Evolutionary conservation across 1,140 invertebrate genomes (phyloP), one percentile per base, ranked within the genome.

Genomic region (Saccostrea echinata): DNA sequence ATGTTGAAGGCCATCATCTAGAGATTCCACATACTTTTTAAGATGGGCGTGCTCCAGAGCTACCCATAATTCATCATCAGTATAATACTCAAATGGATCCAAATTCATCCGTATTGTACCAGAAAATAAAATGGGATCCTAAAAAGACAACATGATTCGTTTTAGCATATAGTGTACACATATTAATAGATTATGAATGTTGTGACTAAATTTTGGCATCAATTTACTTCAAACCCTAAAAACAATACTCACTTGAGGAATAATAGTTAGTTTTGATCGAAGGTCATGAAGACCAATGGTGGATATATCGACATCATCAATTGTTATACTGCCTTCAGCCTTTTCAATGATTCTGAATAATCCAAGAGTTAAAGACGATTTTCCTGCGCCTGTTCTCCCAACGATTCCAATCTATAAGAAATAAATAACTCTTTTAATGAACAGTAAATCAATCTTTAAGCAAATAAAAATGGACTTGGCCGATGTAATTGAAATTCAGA

Each of bases 261-360:
- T 57, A 21, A 57, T 21, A 16, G 55, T 57, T 3, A 57, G 55
- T 57, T 57, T 57, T 57, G 55, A 57, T 21, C 55, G 68, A 30
- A 99, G 94, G 90, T 97, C 97, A 94, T 99, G 98, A 11, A 99
- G 96, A 35, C 98, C 98, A 90, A 99, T 95, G 11, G 96, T 96
- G 0, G 97, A 95, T 89, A 99, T 98, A 93, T 99, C 97, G 18
- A 98, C 94, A 64, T 97, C 97, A 95, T 99, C 99, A 88, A 99
- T 99, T n/a, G 96, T 92, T 88, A 99, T 99, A 83, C 96, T 95
- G 8, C 98, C 98, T 85, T 96, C 95, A 83, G 97, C 96, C 21
- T 95, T 88, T 91, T 96, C 96, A 84, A 96, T 94, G 21, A 96
- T 93, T 87, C 96, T 92, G 90, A 96, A 96, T 21, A 96, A 89